Evolutionary conservation across 53 echinoderm and acorn worm genomes (phyloP).

Genomic region (Holothuria leucospilota): DNA sequence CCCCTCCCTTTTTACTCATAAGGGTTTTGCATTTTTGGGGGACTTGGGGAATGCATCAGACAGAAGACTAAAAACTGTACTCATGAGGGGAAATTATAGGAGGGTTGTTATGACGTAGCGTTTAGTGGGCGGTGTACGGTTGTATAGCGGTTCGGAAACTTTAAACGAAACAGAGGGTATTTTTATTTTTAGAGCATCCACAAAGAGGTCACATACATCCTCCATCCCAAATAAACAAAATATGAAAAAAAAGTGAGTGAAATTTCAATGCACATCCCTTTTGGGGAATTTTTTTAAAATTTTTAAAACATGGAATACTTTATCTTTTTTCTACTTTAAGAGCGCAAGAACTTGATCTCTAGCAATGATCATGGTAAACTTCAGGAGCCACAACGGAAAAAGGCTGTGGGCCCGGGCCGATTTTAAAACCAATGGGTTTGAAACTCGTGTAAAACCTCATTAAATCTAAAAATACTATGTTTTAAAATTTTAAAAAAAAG

Average conservation of each 20-base stretch:
- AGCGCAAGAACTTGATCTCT: too few relatives aligned
- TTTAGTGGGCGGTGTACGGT: slow-evolving; percentile 81
- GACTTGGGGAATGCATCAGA: slow-evolving; percentile 85
- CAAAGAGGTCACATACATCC: slow-evolving; percentile 94
- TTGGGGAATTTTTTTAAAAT: too few relatives aligned
- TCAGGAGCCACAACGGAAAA: too few relatives aligned
- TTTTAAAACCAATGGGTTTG: too few relatives aligned
- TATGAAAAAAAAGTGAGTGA: not conserved
- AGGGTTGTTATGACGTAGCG: slow-evolving; percentile 94
- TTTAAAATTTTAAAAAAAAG: too few relatives aligned
- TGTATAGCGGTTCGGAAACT: slow-evolving; percentile 80
- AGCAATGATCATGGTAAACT: too few relatives aligned
- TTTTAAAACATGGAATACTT: too few relatives aligned
- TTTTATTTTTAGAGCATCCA: slow-evolving; percentile 91
- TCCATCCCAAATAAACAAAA: slow-evolving; percentile 76
- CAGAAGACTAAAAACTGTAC: slow-evolving; percentile 93
- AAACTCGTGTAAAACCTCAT: too few relatives aligned
- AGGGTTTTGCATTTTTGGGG: slow-evolving; percentile 53
- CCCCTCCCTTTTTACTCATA: slow-evolving; percentile 56
- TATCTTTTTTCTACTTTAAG: too few relatives aligned
- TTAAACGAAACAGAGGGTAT: slow-evolving; percentile 96
- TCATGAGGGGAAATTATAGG: slow-evolving; percentile 94
- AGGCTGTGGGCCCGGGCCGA: too few relatives aligned
- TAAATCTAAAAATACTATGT: too few relatives aligned
- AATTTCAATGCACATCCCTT: too few relatives aligned